phyloP scores from a whole-genome alignment of 2,797 vertebrate species.

The Erethizon dorsatum region DNA sequence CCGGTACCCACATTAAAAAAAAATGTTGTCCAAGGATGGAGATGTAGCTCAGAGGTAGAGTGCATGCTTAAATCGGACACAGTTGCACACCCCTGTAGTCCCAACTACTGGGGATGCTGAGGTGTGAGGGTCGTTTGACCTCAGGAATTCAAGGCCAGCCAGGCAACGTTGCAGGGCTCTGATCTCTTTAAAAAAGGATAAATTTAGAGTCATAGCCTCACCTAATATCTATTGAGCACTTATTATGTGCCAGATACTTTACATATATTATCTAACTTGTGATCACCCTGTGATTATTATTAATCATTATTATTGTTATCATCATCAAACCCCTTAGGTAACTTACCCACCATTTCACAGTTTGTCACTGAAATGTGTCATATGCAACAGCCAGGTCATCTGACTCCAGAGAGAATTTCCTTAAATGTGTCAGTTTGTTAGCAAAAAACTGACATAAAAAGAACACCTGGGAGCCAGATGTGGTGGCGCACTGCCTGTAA shows the following conservation, averaged over 20 bases:
- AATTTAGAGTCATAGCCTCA: constrained; percentile 16
- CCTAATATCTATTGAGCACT: not conserved
- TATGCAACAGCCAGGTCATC: not conserved
- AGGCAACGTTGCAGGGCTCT: not conserved
- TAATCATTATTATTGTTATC: not conserved
- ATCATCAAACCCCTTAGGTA: constrained; percentile 11
- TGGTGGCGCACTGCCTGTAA: not conserved
- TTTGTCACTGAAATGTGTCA: not conserved
- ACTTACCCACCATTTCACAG: not conserved
- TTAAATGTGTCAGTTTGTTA: not conserved
- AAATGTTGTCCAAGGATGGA: not conserved
- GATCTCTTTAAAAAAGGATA: not conserved
- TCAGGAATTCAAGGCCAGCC: too few relatives aligned
- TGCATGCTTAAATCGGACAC: not conserved
- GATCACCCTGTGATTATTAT: not conserved
- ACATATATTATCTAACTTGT: constrained; percentile 10
- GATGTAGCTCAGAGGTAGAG: not conserved
- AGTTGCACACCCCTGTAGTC: too few relatives aligned
- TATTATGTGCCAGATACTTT: not conserved
- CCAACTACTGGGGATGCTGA: not conserved
- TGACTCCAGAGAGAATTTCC: not conserved
- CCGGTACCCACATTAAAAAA: not conserved
- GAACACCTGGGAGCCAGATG: not conserved
- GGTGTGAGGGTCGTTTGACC: not conserved
- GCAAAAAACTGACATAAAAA: constrained; percentile 22